Base-by-base conservation (phyloP, 1,140 invertebrate genomes). In the Agraylea sexmaculata region DNA sequence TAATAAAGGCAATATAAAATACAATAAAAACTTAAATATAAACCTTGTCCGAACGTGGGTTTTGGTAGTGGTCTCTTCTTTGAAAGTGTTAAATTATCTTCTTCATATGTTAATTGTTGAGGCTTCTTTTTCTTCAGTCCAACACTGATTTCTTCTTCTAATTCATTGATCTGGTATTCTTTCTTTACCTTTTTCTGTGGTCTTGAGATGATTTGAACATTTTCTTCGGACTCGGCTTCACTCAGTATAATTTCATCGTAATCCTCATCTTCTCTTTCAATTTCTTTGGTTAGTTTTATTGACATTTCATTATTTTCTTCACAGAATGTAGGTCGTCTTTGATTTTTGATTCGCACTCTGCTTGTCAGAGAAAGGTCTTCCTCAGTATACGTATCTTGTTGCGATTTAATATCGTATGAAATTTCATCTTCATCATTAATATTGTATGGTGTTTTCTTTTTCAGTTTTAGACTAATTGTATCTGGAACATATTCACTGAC, bases 311-410 rank as follows among this genome's bases (percentile, higher is more conserved):
- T 75, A 13, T 73, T 61, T 53, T 78, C 80, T 63, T 85, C 80
- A 4, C 68, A 72, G 52, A 74, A 74, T 6, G 75, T 78, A 19
- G 62, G 53, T 37, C 70, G 73, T 42, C 68, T 69, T 56, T 74
- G 77, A 20, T 77, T 74, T 50, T 76, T 62, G 3, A 86, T 42
- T 61, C 75, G 80, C 7, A 86, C 73, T 58, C 80, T 84, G 40
- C 80, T 80, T 2, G 78, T 78, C 66, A 85, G 75, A 8, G 79
- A 81, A 29, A 86, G 70, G 52, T 86, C 80, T 68, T 87, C 83
- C 60, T 85, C 78, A 35, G 77, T 78, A 51, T 81, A 55, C 23
- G 57, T 46, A 45, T 65, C 56, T 51, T 59, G 27, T 54, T 58
- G 51, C 38, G 59, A 42, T 56, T 66, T 62, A 47, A 73, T 34